A percentile compares a stretch with the other conserved stretches of the same genome.
Conservation (phyloP, 2,113 vertebrate genomes). For the Mus musculus region DNA sequence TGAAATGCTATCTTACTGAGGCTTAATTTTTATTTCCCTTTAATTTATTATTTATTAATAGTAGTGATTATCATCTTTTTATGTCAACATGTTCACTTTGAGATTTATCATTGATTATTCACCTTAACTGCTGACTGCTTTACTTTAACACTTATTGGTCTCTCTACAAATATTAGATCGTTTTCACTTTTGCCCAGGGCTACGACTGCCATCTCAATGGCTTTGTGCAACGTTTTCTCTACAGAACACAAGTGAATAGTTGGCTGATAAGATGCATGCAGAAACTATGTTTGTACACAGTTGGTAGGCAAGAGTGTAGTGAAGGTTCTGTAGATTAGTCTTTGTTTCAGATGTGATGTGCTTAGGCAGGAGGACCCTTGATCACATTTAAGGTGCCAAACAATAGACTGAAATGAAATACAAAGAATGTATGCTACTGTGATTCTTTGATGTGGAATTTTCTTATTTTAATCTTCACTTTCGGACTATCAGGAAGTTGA, state of each 20-base stretch:
- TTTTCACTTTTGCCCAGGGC: conserved; percentile 32
- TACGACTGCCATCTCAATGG: neutral
- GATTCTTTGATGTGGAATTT: conserved; percentile 1
- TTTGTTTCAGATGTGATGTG: neutral
- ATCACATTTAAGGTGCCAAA: neutral
- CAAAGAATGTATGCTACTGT: neutral
- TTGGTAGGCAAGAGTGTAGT: conserved; percentile 39
- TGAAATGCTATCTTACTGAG: conserved; percentile 1
- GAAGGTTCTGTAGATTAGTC: neutral
- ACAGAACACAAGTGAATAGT: neutral
- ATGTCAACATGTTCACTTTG: conserved; percentile 32
- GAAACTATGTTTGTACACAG: neutral
- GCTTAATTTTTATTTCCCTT: conserved; percentile 40
- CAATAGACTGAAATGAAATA: neutral
- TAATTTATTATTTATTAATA: neutral
- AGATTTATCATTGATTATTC: conserved; percentile 12
- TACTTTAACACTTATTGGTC: neutral
- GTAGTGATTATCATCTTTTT: conserved; percentile 42
- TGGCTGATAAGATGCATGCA: neutral
- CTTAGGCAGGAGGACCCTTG: neutral
- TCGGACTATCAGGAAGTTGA: neutral
- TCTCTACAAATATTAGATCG: conserved; percentile 4
- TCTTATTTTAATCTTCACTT: conserved; percentile 51
- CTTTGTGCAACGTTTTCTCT: conserved; percentile 1
- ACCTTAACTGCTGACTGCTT: conserved; percentile 25